Conservation (phyloP, 1,140 invertebrate species). For the Drosophila tsacasi region DNA sequence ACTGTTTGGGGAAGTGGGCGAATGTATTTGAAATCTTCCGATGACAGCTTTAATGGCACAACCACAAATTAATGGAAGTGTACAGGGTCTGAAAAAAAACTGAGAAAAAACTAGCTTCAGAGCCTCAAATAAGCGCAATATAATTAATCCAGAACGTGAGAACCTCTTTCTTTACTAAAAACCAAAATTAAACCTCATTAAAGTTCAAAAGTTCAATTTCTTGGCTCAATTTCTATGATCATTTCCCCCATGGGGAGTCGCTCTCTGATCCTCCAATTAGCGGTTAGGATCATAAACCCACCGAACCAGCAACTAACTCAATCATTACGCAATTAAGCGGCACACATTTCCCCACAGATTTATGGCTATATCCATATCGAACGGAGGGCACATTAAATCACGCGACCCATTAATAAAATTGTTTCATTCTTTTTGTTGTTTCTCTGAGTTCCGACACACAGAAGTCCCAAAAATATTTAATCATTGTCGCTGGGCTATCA, state of each 20-base stretch:
- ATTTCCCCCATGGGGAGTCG: constrained; percentile 63
- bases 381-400: constrained; percentile 70
- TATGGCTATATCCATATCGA: constrained; percentile 38
- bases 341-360: constrained; percentile 48
- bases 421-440: constrained; percentile 35
- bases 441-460: constrained; percentile 51
- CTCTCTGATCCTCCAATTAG: constrained; percentile 58
- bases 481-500: constrained; percentile 69
- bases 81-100: background rate
- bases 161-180: constrained; percentile 22
- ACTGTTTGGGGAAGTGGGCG: background rate
- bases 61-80: constrained; percentile 22
- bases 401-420: constrained; percentile 80
- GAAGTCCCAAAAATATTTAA: constrained; percentile 76
- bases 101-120: background rate
- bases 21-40: constrained; percentile 30
- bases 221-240: constrained; percentile 36
- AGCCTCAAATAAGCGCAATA: background rate
- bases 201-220: constrained; percentile 36
- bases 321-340: constrained; percentile 77
- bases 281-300: constrained; percentile 62
- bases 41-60: constrained; percentile 39
- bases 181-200: constrained; percentile 17
- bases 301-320: constrained; percentile 65
- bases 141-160: constrained; percentile 29